A percentile compares a stretch with the other conserved stretches of the same genome.
Evolutionary conservation across 2,113 vertebrate species (phyloP).

Genomic region (Euleptes europaea): DNA sequence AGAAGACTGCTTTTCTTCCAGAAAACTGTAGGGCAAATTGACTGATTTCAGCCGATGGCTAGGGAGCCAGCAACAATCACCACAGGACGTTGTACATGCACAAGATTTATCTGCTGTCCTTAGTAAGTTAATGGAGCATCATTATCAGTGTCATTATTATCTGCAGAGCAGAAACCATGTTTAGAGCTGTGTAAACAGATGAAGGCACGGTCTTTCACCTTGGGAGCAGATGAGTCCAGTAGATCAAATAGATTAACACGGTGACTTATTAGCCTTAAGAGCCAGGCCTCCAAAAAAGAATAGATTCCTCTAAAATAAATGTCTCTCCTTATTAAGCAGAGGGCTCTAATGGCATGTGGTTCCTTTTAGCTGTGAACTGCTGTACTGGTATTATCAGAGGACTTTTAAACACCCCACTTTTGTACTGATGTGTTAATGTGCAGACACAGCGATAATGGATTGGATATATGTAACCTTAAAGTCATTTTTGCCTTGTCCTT

Average conservation of each 20-base stretch:
- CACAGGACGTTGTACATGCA: accelerated
- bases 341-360: constrained; percentile 66
- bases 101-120: background rate
- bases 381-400: constrained; percentile 37
- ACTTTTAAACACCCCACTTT: constrained; percentile 49
- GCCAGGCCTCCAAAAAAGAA: constrained; percentile 67
- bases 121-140: background rate
- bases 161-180: constrained; percentile 23
- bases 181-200: constrained; percentile 38
- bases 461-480: constrained; percentile 44
- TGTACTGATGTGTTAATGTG: constrained; percentile 69
- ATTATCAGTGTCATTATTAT: constrained; percentile 1
- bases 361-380: constrained; percentile 68
- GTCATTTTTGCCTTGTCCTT: constrained; percentile 39
- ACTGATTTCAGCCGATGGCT: background rate
- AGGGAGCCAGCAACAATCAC: background rate
- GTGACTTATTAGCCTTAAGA: constrained; percentile 64
- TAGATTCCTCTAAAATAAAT: constrained; percentile 74
- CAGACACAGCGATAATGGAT: constrained; percentile 60
- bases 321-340: constrained; percentile 61
- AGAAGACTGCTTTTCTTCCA: background rate
- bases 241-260: constrained; percentile 71
- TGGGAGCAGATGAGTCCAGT: constrained; percentile 53
- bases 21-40: background rate
- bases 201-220: constrained; percentile 52